These are phyloP conservation scores for Megaptera novaeangliae DNA, from an alignment of 2,113 vertebrate species.

Conservation along the genomic window DNA sequence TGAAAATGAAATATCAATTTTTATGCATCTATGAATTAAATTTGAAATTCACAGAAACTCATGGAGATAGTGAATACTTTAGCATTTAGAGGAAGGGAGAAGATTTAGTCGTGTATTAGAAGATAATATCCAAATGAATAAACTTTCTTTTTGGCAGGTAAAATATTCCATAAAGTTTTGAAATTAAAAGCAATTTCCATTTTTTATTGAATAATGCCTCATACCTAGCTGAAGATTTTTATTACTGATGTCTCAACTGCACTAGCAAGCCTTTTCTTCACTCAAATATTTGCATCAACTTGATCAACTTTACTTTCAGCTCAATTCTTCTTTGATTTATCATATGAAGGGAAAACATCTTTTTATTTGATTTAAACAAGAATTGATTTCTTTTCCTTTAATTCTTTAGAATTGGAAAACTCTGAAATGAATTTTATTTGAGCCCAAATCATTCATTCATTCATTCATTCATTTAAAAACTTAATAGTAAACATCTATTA, in stretches of 20 bases:
- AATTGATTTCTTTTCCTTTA: conserved; percentile 29
- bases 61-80: background rate
- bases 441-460: background rate
- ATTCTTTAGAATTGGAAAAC: background rate
- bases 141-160: background rate
- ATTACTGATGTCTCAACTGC: conserved; percentile 27
- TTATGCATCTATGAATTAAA: background rate
- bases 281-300: conserved; percentile 53
- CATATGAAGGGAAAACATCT: conserved; percentile 44
- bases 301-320: conserved; percentile 50
- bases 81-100: background rate
- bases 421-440: conserved; percentile 9
- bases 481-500: background rate
- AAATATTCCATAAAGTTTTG: conserved; percentile 48
- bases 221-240: conserved; percentile 13
- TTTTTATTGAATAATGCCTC: conserved; percentile 37
- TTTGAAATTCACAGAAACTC: conserved; percentile 16
- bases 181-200: conserved; percentile 39
- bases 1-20: conserved; percentile 30
- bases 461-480: background rate
- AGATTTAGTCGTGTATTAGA: background rate
- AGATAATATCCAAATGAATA: conserved; percentile 34
- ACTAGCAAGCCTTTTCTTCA: background rate
- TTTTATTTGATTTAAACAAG: conserved; percentile 54
- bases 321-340: conserved; percentile 44